A percentile compares a stretch with the other conserved stretches of the same genome.
phyloP scores from a whole-genome alignment of 1,140 invertebrate genomes.

The Dinoponera quadriceps region DNA sequence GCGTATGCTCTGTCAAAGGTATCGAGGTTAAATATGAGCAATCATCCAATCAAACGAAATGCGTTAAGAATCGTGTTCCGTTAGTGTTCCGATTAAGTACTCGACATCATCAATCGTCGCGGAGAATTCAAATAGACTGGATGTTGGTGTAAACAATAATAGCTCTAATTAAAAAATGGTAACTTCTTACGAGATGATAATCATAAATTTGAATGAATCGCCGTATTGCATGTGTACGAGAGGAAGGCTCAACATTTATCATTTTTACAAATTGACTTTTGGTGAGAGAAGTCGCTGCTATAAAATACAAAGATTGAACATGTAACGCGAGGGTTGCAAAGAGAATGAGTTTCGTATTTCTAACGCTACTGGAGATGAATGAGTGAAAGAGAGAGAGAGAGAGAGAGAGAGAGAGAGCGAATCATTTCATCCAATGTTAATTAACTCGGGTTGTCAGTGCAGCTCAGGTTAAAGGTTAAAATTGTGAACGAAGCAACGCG shows the following conservation, averaged over 20 bases:
- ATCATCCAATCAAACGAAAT: conserved; percentile 57
- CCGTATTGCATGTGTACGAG: too few species aligned
- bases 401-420: conserved; percentile 5
- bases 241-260: conserved; percentile 23
- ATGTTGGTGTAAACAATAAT: conserved; percentile 17
- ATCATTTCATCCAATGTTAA: conserved; percentile 14
- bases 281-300: background rate
- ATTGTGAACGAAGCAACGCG: background rate
- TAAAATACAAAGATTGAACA: conserved; percentile 30
- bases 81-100: conserved; percentile 21
- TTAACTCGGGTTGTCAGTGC: conserved; percentile 5
- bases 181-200: too few species aligned
- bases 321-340: background rate
- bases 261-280: conserved; percentile 24
- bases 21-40: conserved; percentile 51
- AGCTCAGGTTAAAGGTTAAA: background rate
- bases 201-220: too few species aligned
- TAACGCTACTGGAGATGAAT: background rate
- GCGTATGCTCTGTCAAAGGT: background rate
- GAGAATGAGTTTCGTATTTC: conserved; percentile 21
- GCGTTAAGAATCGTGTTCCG: conserved; percentile 50
- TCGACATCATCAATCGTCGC: conserved; percentile 28
- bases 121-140: conserved; percentile 20
- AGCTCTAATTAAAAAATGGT: background rate
- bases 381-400: too few species aligned